Percentiles rank a stretch among this genome's conserved stretches.
These are phyloP conservation scores for Zaprionus taronus DNA, from an alignment of 1,140 invertebrate species.

Conservation along the genomic window DNA sequence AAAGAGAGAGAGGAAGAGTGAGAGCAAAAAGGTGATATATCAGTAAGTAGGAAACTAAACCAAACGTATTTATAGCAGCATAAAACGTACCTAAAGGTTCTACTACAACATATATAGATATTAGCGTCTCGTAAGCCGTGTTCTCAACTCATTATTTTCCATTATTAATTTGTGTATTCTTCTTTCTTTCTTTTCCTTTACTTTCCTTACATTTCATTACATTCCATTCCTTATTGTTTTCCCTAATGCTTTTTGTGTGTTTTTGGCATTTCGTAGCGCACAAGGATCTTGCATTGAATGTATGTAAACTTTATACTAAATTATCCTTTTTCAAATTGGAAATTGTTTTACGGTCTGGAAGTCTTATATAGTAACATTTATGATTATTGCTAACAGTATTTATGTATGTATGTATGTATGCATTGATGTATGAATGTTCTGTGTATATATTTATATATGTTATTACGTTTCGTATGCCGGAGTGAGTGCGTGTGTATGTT, in stretches of 20 bases:
- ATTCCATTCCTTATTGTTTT: slow-evolving; percentile 15
- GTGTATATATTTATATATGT: slow-evolving; percentile 7
- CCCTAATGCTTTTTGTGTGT: slow-evolving; percentile 19
- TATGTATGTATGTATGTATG: slow-evolving; percentile 22
- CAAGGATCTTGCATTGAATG: slow-evolving; percentile 50
- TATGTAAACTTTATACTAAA: slow-evolving; percentile 47
- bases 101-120: slow-evolving; percentile 77
- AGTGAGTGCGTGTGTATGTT: slow-evolving; percentile 16
- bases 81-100: slow-evolving; percentile 65
- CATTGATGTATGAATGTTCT: slow-evolving; percentile 16
- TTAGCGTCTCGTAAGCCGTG: slow-evolving; percentile 76
- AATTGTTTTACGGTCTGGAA: slow-evolving; percentile 37
- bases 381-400: slow-evolving; percentile 48
- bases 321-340: slow-evolving; percentile 36
- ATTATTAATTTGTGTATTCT: slow-evolving; percentile 18
- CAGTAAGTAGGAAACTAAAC: slow-evolving; percentile 33
- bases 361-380: slow-evolving; percentile 71
- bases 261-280: slow-evolving; percentile 62
- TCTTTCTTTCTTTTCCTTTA: slow-evolving; percentile 3
- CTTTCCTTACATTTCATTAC: slow-evolving; percentile 12
- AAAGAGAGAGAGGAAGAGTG: not conserved
- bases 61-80: slow-evolving; percentile 55
- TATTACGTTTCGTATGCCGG: not conserved
- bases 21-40: slow-evolving; percentile 1
- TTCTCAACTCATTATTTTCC: slow-evolving; percentile 30